Evolutionary conservation across 2,797 vertebrate species (phyloP).

Genomic region (Molothrus aeneus): DNA sequence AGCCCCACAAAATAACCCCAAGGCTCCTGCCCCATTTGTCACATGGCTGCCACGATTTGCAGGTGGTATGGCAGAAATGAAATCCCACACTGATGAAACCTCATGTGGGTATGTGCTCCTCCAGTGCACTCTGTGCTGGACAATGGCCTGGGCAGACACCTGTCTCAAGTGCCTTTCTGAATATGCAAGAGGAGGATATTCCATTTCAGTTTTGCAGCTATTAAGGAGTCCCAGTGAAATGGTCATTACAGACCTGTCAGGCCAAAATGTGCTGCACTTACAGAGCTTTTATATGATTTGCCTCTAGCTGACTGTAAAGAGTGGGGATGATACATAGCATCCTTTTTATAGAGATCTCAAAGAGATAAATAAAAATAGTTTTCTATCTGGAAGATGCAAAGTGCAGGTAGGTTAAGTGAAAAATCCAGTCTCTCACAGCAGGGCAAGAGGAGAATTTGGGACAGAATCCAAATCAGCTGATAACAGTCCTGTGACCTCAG

Average conservation of each 20-base stretch:
- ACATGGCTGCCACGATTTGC: background rate
- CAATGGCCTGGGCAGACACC: background rate
- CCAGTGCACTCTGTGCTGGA: background rate
- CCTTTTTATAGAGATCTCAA: slow-evolving; percentile 2
- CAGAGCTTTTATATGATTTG: background rate
- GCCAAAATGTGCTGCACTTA: background rate
- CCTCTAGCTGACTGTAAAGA: background rate
- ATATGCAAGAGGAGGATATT: background rate
- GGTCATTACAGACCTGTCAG: background rate
- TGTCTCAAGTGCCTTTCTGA: background rate
- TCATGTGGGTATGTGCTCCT: background rate
- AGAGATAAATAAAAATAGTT: background rate
- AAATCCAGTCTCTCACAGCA: background rate
- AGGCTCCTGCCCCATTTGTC: background rate
- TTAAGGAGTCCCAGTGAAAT: background rate
- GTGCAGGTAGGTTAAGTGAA: background rate
- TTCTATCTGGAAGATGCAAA: background rate
- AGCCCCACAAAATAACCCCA: background rate
- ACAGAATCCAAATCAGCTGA: background rate
- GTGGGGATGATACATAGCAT: background rate
- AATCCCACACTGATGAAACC: background rate
- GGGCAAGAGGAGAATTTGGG: rapidly evolving
- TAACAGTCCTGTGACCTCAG: background rate
- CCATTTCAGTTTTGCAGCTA: background rate
- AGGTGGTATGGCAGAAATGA: background rate